Conservation (phyloP, 2,113 vertebrate species). For the Pomatorhinus ruficollis region DNA sequence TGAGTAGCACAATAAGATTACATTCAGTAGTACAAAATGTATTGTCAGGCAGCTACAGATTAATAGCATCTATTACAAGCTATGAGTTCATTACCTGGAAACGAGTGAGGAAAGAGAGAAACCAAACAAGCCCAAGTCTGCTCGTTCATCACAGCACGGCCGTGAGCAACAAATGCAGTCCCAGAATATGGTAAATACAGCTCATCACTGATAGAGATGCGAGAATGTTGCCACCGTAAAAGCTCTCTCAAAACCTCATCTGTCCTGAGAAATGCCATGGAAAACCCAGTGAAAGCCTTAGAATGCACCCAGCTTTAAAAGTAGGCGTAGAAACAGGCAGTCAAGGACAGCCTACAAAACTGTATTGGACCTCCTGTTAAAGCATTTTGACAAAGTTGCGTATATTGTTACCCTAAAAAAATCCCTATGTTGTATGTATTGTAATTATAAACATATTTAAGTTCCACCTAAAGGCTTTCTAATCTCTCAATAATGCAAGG, state of each 20-base stretch:
- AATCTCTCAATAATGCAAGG: not conserved
- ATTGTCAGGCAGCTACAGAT: conserved; percentile 26
- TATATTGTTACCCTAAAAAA: not conserved
- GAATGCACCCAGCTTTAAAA: not conserved
- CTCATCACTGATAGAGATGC: not conserved
- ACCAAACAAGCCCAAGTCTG: not conserved
- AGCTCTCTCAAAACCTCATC: not conserved
- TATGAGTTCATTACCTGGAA: conserved; percentile 44
- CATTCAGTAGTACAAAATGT: conserved; percentile 9
- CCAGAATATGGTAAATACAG: not conserved
- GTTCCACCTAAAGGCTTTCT: not conserved
- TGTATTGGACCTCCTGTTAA: not conserved
- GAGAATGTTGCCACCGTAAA: not conserved
- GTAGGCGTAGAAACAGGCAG: not conserved
- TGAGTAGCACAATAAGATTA: conserved; percentile 13
- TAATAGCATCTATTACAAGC: conserved; percentile 21
- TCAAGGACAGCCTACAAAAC: not conserved
- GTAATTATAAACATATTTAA: not conserved
- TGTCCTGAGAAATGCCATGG: not conserved
- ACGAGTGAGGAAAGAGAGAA: not conserved
- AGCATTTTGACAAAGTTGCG: not conserved
- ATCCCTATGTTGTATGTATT: not conserved
- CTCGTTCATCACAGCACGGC: not conserved
- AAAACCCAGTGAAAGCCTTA: not conserved
- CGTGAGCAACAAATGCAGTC: not conserved